Evolutionary conservation across 1,140 invertebrate genomes (phyloP), one percentile per base, ranked within the genome.

Genomic region (Drosophila ficusphila): DNA sequence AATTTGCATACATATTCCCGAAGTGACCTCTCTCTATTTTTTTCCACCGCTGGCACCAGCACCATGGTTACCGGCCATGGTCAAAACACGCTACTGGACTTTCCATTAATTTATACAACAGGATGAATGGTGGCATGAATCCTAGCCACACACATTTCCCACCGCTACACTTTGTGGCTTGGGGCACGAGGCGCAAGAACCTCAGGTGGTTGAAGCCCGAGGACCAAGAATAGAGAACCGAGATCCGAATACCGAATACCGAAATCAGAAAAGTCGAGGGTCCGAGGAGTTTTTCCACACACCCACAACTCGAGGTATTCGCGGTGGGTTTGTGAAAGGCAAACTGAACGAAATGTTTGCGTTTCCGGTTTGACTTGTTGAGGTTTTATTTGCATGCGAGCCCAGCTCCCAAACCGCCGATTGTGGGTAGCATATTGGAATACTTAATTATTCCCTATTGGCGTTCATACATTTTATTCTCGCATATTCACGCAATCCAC

Each of bases 371-470:
- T 86, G 81, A 88, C 81, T 86, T 81, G 81, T 88, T 81, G 82
- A 86, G 81, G 81, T 82, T 88, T 81, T 49, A 86, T 86, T 86
- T 86, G 81, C 82, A 86, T 88, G 77, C 82, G 27, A 65, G 49
- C 34, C 19, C 41, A 61, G 48, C 52, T 71, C 51, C 49, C 16
- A 33, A 33, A 18, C 62, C 38, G 31, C 46, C 49, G 46, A 42
- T 38, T 29, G 64, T 38, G 52, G 62, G 11, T 7, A 48, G 46
- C 33, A 44, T 68, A 78, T 60, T 79, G 47, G 47, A 73, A 74
- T 88, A 61, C 61, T 81, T 77, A 82, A 88, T 86, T 81, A 86
- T 76, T 88, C 70, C 72, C 71, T 67, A 75, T 81, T 86, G 71
- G 68, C 77, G 31, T 48, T 54, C 46, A 48, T 51, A 53, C 58